Conservation (phyloP, 2,797 vertebrate species). For the Choloepus didactylus region DNA sequence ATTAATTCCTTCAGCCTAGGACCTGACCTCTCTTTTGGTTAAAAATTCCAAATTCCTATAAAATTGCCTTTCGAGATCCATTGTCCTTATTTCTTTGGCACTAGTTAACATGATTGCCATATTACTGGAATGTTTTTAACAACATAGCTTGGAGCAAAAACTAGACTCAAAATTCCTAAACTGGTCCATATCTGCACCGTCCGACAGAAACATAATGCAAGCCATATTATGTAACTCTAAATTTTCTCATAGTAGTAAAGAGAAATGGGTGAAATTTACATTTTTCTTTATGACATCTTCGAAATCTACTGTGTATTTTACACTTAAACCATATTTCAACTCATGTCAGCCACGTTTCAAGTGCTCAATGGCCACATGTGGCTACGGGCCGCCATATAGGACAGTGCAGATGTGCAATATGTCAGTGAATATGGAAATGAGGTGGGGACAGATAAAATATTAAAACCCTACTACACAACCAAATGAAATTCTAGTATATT, state of each 20-base stretch:
- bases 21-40: background rate
- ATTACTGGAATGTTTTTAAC: conserved; percentile 29
- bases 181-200: background rate
- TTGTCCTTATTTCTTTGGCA: background rate
- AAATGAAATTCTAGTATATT: background rate
- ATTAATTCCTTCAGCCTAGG: conserved; percentile 14
- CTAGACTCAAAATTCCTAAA: background rate
- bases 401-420: background rate
- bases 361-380: background rate
- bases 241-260: background rate
- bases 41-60: conserved; percentile 25
- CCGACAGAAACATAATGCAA: conserved; percentile 25
- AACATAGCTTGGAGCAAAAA: background rate
- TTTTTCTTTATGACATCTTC: background rate
- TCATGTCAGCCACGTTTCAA: background rate
- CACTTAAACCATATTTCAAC: background rate
- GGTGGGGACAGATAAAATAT: background rate
- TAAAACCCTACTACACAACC: background rate
- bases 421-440: background rate
- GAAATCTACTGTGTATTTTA: background rate
- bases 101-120: conserved; percentile 19
- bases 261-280: background rate
- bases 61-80: background rate
- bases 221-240: background rate
- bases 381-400: background rate